Base-by-base conservation (phyloP, 2,888 invertebrate species). In the Eupelmus urozonus region DNA sequence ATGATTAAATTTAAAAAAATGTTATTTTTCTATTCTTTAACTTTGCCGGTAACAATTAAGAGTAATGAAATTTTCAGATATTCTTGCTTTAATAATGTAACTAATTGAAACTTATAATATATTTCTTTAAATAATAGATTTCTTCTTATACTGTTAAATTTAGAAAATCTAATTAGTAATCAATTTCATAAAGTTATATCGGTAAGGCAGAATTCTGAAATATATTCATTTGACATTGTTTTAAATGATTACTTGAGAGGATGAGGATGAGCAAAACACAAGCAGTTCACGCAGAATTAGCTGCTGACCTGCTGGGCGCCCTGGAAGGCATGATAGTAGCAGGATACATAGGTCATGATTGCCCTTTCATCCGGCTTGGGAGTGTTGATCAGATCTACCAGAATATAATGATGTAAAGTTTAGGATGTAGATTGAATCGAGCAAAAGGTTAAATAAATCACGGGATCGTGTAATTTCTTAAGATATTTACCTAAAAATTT, bases 321-420 rank as follows among this genome's bases (percentile, higher is more conserved):
- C 93, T 98, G 98, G 96, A 99, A 99, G 92, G 99, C 99, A 93
- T 99, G 99, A 93, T 99, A 99, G 94, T 98, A 99, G 94, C 99
- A 98, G 91, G 99, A 99, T 92, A 99, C 99, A 92, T 99, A 99
- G 89, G 99, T 99, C 99, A 99, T 99, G 91, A 99, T 98, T 91
- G 99, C 99, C 92, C 99, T 96, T 93, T 99, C 99, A 93, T 99
- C 99, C 91, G 99, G 99, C 93, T 98, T 98, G 90, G 97, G 97
- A 89, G 97, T 98, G 95, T 98, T 98, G 93, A 99, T 98, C 94
- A 99, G 95, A 96, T 99, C 99, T 99, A 91, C 82, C 87, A 71
- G 63, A 79, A 60, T 65, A 60, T 4, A 73, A 78, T 45, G 55
- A 67, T 34, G 5, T n/a, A n/a, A n/a, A n/a, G n/a, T n/a, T n/a